Conservation (phyloP, 2,113 vertebrate species). For the Abramis brama region DNA sequence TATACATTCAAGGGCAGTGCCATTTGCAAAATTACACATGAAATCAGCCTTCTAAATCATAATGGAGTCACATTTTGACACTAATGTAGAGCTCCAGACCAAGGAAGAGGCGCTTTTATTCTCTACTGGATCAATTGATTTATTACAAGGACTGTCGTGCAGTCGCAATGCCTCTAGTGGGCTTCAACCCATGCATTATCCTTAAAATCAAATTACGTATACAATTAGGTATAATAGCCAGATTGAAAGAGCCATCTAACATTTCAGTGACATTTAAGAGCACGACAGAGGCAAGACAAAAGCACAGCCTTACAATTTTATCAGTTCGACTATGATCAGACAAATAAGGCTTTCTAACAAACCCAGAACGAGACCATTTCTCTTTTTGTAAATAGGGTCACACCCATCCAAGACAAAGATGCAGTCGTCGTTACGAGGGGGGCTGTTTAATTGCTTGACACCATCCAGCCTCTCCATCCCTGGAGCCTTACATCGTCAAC, state of each 20-base stretch:
- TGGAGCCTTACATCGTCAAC: conserved; percentile 55
- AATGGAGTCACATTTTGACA: conserved; percentile 20
- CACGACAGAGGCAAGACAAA: not conserved
- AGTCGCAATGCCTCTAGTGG: conserved; percentile 21
- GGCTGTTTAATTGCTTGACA: conserved; percentile 52
- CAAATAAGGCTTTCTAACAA: not conserved
- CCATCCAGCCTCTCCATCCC: conserved; percentile 44
- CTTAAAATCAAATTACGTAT: conserved; percentile 18
- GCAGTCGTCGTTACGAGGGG: conserved; percentile 10
- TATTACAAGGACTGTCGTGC: conserved; percentile 7
- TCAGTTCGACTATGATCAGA: not conserved
- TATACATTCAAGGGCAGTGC: not conserved
- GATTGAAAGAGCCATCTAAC: conserved; percentile 33
- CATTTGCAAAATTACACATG: conserved; percentile 19
- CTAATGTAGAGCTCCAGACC: conserved; percentile 17
- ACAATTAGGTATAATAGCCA: conserved; percentile 17
- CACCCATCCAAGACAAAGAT: conserved; percentile 29
- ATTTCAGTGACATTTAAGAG: conserved; percentile 17
- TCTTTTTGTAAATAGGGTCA: conserved; percentile 17
- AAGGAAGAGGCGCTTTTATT: conserved; percentile 23
- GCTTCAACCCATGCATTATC: conserved; percentile 20
- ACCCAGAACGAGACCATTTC: not conserved
- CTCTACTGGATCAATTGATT: conserved; percentile 17
- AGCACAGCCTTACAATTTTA: not conserved
- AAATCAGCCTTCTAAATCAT: conserved; percentile 28